These are phyloP conservation scores for Nycteola revayana DNA, from an alignment of 2,888 invertebrate genomes.

Conservation along the genomic window DNA sequence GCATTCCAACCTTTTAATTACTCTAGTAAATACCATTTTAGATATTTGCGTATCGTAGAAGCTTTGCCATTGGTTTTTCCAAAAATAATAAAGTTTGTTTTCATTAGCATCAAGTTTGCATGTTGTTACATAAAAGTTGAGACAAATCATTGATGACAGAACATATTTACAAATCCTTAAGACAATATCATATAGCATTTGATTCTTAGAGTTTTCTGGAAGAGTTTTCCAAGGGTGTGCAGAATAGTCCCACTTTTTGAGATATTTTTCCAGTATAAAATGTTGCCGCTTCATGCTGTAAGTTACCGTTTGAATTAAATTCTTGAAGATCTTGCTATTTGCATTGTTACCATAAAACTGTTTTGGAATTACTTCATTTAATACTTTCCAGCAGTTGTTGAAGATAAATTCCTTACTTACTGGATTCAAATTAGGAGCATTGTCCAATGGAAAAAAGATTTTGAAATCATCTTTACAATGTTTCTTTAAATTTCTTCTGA, in stretches of 20 bases:
- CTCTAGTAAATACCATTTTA: constrained; percentile 50
- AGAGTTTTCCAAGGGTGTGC: constrained; percentile 46
- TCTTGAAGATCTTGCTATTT: constrained; percentile 58
- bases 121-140: constrained; percentile 72
- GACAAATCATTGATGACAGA: constrained; percentile 58
- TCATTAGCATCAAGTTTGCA: constrained; percentile 67
- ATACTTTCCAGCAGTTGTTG: constrained; percentile 42
- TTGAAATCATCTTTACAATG: constrained; percentile 55
- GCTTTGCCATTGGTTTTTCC: constrained; percentile 71
- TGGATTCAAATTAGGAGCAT: constrained; percentile 31
- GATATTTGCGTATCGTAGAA: constrained; percentile 64
- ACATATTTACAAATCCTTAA: constrained; percentile 58
- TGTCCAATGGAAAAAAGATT: constrained; percentile 39
- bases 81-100: constrained; percentile 67
- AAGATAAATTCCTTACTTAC: constrained; percentile 53
- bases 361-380: constrained; percentile 57
- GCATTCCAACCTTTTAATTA: constrained; percentile 48
- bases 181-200: constrained; percentile 41
- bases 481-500: constrained; percentile 47
- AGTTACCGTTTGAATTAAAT: constrained; percentile 45
- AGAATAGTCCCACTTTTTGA: constrained; percentile 56
- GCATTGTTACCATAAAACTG: constrained; percentile 51
- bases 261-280: constrained; percentile 39
- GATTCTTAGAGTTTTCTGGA: constrained; percentile 16
- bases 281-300: constrained; percentile 69